phyloP scores from a whole-genome alignment of 2,797 vertebrate genomes.

The Megalops cyprinoides region DNA sequence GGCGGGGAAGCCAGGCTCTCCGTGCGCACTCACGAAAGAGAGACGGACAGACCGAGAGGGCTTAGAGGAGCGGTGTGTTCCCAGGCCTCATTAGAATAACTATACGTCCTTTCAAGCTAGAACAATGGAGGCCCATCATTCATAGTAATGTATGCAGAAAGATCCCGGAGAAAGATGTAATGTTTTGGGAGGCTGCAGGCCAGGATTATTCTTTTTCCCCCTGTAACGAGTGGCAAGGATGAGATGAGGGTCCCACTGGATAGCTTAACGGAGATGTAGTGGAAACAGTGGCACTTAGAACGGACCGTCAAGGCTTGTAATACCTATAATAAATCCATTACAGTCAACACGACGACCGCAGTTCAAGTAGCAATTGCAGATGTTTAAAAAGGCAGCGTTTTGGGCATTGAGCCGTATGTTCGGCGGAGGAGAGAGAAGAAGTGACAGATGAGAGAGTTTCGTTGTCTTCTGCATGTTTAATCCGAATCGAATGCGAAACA shows the following conservation, averaged over 20 bases:
- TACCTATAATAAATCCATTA: not conserved
- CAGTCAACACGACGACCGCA: not conserved
- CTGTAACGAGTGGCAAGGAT: not conserved
- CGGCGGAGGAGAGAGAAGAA: not conserved
- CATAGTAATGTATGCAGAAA: conserved; percentile 61
- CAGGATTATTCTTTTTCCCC: not conserved
- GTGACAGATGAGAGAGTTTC: not conserved
- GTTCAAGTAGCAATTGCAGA: not conserved
- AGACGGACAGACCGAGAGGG: conserved; percentile 49
- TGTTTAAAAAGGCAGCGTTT: no score
- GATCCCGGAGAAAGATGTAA: no score
- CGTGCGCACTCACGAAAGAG: conserved; percentile 27
- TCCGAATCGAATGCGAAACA: not conserved
- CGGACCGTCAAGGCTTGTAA: not conserved
- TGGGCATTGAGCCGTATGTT: no score
- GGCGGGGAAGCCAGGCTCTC: not conserved
- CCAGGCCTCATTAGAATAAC: conserved; percentile 71
- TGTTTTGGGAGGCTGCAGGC: not conserved
- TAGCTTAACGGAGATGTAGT: not conserved
- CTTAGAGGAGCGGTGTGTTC: conserved; percentile 52
- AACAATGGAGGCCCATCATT: conserved; percentile 64
- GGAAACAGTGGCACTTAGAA: no score
- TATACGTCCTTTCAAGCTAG: conserved; percentile 60
- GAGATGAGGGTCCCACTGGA: conserved; percentile 13
- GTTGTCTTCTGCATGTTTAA: not conserved